phyloP scores from a whole-genome alignment of 1,140 invertebrate genomes.

The Cyphomyrmex costatus region DNA sequence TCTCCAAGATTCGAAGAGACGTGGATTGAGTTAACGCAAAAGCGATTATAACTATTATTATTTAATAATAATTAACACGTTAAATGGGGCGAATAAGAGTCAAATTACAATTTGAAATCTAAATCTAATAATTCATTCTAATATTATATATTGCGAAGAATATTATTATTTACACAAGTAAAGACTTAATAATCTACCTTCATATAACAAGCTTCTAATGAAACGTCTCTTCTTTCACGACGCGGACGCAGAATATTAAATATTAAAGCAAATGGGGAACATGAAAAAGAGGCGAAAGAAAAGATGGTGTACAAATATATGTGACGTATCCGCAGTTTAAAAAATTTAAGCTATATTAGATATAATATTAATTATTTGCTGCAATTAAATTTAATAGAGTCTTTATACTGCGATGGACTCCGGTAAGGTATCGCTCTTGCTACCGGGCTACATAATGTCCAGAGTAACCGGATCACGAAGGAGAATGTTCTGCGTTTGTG shows the following conservation, averaged over 20 bases:
- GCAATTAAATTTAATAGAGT: conserved; percentile 59
- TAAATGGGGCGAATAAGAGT: too few species aligned
- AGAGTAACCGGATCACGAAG: conserved; percentile 78
- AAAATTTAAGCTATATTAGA: neutral
- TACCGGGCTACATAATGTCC: conserved; percentile 64
- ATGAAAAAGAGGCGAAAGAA: neutral
- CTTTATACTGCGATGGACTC: conserved; percentile 34
- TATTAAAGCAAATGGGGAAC: neutral
- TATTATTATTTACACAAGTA: neutral
- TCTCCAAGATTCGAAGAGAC: neutral
- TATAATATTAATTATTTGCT: conserved; percentile 45
- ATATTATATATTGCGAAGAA: too few species aligned
- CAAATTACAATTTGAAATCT: too few species aligned
- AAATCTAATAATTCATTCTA: too few species aligned
- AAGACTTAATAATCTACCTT: neutral
- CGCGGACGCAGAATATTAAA: too few species aligned
- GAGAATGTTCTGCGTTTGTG: conserved; percentile 49
- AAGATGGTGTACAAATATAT: neutral
- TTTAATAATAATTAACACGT: too few species aligned
- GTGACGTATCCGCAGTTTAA: neutral
- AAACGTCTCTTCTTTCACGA: neutral
- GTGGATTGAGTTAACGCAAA: neutral
- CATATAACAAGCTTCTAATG: neutral
- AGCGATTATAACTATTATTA: too few species aligned
- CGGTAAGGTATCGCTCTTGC: conserved; percentile 52